A percentile compares a stretch with the other conserved stretches of the same genome.
phyloP scores from a whole-genome alignment of 2,888 invertebrate species.

The Phengaris alcon region DNA sequence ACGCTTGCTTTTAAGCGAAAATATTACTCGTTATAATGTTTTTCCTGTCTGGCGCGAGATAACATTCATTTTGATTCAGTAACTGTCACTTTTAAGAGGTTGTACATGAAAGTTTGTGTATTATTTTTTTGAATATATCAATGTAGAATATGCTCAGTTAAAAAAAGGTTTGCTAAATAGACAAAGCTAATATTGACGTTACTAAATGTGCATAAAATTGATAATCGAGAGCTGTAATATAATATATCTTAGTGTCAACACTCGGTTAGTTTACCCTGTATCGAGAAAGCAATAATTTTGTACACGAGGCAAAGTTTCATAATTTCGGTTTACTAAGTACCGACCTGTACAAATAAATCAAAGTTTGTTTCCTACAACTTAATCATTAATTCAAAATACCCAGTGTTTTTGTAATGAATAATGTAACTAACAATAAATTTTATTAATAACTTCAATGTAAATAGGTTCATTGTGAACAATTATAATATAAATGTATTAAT shows the following conservation, averaged over 20 bases:
- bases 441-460: slow-evolving; percentile 13
- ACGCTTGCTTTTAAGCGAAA: neutral
- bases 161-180: too few species aligned
- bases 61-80: too few species aligned
- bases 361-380: slow-evolving; percentile 22
- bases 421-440: slow-evolving; percentile 19
- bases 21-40: neutral
- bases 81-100: too few species aligned
- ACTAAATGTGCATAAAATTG: too few species aligned
- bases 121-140: too few species aligned
- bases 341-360: slow-evolving; percentile 10
- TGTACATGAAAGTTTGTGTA: too few species aligned
- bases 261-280: neutral
- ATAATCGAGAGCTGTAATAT: neutral
- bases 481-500: slow-evolving; percentile 8
- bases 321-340: neutral
- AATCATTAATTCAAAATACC: neutral
- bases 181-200: too few species aligned
- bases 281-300: neutral
- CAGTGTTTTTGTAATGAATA: slow-evolving; percentile 20
- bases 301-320: slow-evolving; percentile 11
- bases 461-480: neutral
- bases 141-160: too few species aligned
- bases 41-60: neutral
- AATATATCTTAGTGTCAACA: neutral